Evolutionary conservation across 2,113 vertebrate genomes (phyloP).

Genomic region (Alethe castanea): DNA sequence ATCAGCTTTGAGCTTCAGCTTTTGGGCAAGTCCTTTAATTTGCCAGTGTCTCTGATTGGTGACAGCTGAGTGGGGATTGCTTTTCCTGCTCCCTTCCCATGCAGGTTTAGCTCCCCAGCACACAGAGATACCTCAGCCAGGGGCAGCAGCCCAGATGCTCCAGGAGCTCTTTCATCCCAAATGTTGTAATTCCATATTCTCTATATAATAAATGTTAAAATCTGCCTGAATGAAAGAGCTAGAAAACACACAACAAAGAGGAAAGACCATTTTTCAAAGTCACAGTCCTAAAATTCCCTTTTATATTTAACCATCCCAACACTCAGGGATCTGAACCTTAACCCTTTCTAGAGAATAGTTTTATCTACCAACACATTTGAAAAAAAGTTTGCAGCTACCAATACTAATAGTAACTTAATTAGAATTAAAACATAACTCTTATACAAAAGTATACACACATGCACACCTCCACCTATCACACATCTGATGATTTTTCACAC

Average conservation of each 20-base stretch:
- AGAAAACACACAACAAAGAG: neutral
- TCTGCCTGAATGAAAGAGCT: neutral
- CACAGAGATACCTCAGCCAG: neutral
- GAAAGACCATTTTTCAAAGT: neutral
- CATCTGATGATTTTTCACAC: neutral
- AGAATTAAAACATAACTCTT: neutral
- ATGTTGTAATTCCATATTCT: neutral
- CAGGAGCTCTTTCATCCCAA: neutral
- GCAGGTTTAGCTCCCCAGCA: neutral
- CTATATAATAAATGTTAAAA: neutral
- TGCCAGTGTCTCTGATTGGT: neutral
- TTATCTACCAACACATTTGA: neutral
- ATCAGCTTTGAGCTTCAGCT: neutral
- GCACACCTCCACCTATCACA: neutral
- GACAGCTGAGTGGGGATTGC: neutral
- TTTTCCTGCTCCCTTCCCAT: neutral
- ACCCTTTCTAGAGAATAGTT: neutral
- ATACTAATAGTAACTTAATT: neutral
- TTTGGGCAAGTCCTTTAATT: neutral
- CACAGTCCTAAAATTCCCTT: neutral
- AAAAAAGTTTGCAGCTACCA: neutral
- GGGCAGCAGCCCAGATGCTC: neutral
- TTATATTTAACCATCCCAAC: neutral
- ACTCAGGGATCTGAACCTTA: neutral
- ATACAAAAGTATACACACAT: neutral